Conservation (phyloP, 2,113 vertebrate genomes). For the Solea solea region DNA sequence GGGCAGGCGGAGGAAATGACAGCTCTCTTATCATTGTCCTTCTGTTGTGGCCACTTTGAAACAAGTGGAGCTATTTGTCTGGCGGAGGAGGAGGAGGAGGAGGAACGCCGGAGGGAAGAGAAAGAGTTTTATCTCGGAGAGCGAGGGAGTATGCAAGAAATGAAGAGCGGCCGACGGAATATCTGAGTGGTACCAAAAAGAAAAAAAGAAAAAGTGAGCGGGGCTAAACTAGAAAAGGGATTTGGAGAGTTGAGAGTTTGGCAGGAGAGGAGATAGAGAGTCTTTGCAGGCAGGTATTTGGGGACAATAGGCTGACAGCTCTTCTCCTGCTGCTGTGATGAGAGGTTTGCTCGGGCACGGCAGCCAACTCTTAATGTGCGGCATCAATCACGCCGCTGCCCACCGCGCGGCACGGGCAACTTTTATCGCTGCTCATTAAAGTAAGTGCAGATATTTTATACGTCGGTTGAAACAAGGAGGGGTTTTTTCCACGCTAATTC, state of each 20-base stretch:
- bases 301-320: conserved; percentile 50
- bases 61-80: conserved; percentile 77
- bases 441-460: conserved; percentile 78
- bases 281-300: conserved; percentile 26
- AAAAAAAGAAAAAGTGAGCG: background rate
- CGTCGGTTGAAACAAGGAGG: conserved; percentile 68
- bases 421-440: conserved; percentile 77
- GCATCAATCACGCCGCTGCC: conserved; percentile 72
- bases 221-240: conserved; percentile 17
- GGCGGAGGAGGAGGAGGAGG: conserved; percentile 38
- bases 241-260: conserved; percentile 24
- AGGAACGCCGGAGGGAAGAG: conserved; percentile 41
- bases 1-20: conserved; percentile 66
- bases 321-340: conserved; percentile 1
- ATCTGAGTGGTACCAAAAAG: conserved; percentile 8
- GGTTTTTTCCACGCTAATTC: conserved; percentile 78
- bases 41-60: conserved; percentile 71
- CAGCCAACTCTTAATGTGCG: conserved; percentile 52
- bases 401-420: conserved; percentile 40
- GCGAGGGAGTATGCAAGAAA: conserved; percentile 43
- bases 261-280: conserved; percentile 36
- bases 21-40: conserved; percentile 74
- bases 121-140: conserved; percentile 46
- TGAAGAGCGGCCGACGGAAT: conserved; percentile 21
- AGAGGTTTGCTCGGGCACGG: conserved; percentile 51